These are phyloP conservation scores for Pluvianellus socialis DNA, from an alignment of 2,113 vertebrate genomes.

Conservation along the genomic window DNA sequence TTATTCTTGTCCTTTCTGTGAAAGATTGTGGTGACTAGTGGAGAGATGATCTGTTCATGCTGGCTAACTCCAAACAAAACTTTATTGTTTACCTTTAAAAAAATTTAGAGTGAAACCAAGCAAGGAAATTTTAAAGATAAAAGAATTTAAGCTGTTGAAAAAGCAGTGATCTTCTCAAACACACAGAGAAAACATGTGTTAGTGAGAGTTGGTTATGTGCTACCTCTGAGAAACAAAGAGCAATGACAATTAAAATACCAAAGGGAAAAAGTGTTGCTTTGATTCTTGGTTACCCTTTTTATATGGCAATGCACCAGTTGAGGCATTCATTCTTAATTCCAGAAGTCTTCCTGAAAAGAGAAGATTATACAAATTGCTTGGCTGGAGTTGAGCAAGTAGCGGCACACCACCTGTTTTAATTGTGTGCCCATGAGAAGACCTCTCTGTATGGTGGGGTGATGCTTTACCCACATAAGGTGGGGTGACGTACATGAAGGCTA, in stretches of 20 bases:
- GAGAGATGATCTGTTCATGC: neutral
- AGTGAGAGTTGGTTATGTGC: neutral
- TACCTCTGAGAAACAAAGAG: neutral
- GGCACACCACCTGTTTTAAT: neutral
- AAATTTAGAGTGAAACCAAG: neutral
- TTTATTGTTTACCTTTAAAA: neutral
- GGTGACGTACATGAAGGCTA: fast-evolving
- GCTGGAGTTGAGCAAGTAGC: neutral
- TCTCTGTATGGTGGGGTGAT: neutral
- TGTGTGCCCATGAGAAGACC: neutral
- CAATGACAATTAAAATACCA: neutral
- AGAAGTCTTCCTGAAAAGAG: neutral
- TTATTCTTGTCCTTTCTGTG: slow-evolving; percentile 6
- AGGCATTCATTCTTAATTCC: neutral
- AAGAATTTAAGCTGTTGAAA: neutral
- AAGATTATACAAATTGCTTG: neutral
- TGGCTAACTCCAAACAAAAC: neutral
- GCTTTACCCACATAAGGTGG: neutral
- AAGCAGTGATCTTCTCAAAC: neutral
- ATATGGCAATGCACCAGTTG: neutral
- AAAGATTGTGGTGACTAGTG: neutral
- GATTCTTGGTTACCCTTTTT: neutral
- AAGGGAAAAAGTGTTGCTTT: neutral
- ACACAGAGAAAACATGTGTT: neutral
- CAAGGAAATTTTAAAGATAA: neutral